phyloP scores from a whole-genome alignment of 2,888 invertebrate genomes.

The Listrodromus nycthemerus region DNA sequence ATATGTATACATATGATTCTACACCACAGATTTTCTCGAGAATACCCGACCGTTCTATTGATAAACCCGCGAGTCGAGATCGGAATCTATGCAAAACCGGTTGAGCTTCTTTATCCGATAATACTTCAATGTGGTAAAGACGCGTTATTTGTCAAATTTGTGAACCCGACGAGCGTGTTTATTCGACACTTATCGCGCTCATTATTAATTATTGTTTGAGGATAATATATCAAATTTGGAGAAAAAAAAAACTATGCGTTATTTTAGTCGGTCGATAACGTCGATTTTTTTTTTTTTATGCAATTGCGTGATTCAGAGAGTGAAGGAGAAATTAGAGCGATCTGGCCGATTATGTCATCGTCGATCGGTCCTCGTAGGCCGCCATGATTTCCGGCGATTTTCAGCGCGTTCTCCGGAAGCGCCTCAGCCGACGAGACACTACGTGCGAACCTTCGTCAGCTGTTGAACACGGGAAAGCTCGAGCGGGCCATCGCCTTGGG shows the following conservation, averaged over 20 bases:
- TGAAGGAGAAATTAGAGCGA: not conserved
- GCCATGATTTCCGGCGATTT: slow-evolving; percentile 7
- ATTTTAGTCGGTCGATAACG: not conserved
- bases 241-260: not conserved
- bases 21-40: not conserved
- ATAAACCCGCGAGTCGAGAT: not conserved
- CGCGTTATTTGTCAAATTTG: slow-evolving; percentile 6
- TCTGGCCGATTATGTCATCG: slow-evolving; percentile 27
- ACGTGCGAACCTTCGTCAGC: slow-evolving; percentile 50
- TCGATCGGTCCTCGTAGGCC: not conserved
- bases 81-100: slow-evolving; percentile 14
- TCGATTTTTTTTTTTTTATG: not conserved
- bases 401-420: slow-evolving; percentile 54
- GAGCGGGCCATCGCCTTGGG: slow-evolving; percentile 49
- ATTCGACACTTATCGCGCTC: not conserved
- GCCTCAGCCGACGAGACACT: slow-evolving; percentile 25
- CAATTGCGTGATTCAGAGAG: not conserved
- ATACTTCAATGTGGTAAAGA: slow-evolving; percentile 20
- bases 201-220: not conserved
- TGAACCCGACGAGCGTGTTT: not conserved
- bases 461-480: slow-evolving; percentile 56
- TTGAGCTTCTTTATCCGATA: slow-evolving; percentile 26
- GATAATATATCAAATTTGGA: not conserved
- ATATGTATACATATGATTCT: too few species aligned
- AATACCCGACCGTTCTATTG: not conserved